Evolutionary conservation across 2,113 vertebrate species (phyloP), one percentile per base, ranked within the genome.

Genomic region (Pleuronectes platessa): DNA sequence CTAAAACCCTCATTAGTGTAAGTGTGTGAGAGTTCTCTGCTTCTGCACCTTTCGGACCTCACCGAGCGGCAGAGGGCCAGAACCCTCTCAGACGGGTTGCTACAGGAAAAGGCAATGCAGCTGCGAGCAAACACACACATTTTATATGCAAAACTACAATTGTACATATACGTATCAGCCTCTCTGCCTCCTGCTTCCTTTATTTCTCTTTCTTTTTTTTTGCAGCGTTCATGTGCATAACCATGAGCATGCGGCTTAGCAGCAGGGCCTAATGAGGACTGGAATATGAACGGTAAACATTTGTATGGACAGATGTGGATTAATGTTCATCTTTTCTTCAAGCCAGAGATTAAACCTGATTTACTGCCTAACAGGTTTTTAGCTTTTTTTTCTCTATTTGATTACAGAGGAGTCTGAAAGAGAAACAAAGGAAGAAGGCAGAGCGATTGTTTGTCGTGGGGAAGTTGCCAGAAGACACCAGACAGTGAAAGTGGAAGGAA

Each of bases 261-360:
- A 83, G 68, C 59, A 26, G 61, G 79, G 66, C 66, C 71, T 86
- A 88, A 86, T 84, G 71, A 89, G 68, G 78, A 87, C 89, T 89
- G 88, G 93, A 93, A 93, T 93, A 89, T 88, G 89, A 91, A 85
- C 65, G 70, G 85, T 86, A 93, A 93, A 93, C 93, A 93, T 94
- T 94, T 93, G 93, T 92, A 91, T 89, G 92, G 89, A 93, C 93
- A 95, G 92, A 94, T 93, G 94, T 93, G 94, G 93, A 95, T 94
- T 94, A 94, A 92, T 94, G 89, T 92, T 94, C 90, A 92, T 94
- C 92, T 94, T 93, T 93, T 93, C 93, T 92, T 94, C 87, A 85
- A 93, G 83, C 91, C 79, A 84, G 86, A 94, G 91, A 94, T 94
- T 93, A 94, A 92, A 92, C 76, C 86, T 92, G 93, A 93, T 94